Evolutionary conservation across 2,797 vertebrate genomes (phyloP).

Genomic region (Lepilemur septentrionalis): DNA sequence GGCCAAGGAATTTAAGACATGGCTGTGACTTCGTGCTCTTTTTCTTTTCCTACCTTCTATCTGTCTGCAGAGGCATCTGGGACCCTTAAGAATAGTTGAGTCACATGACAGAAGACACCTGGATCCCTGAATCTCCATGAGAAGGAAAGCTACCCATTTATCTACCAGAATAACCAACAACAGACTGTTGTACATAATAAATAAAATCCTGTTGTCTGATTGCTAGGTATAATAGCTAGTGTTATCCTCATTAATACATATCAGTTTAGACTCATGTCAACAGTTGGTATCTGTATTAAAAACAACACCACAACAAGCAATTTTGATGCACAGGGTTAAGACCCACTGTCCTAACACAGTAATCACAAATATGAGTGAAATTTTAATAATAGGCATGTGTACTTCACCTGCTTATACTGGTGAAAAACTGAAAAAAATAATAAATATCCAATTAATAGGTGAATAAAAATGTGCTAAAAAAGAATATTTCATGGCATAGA

Average conservation of each 20-base stretch:
- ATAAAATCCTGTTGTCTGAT: neutral
- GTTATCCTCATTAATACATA: neutral
- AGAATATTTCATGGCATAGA: neutral
- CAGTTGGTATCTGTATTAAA: neutral
- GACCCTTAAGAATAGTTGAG: neutral
- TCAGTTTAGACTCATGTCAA: neutral
- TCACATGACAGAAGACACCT: neutral
- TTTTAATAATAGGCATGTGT: neutral
- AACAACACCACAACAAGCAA: neutral
- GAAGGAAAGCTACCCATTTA: neutral
- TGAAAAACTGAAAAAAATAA: slow-evolving; percentile 16
- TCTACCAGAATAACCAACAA: neutral
- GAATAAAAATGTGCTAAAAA: slow-evolving; percentile 33
- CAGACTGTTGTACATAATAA: neutral
- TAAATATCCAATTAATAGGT: neutral
- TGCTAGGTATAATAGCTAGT: neutral
- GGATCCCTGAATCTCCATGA: neutral
- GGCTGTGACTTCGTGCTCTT: neutral
- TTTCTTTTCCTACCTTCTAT: neutral
- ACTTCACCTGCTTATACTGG: neutral
- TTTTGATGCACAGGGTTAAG: neutral
- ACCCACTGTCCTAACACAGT: neutral
- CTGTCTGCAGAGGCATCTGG: neutral
- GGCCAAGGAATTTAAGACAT: neutral
- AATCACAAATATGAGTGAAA: neutral